Conservation (phyloP, 2,888 invertebrate species). For the Chirona hameri region DNA sequence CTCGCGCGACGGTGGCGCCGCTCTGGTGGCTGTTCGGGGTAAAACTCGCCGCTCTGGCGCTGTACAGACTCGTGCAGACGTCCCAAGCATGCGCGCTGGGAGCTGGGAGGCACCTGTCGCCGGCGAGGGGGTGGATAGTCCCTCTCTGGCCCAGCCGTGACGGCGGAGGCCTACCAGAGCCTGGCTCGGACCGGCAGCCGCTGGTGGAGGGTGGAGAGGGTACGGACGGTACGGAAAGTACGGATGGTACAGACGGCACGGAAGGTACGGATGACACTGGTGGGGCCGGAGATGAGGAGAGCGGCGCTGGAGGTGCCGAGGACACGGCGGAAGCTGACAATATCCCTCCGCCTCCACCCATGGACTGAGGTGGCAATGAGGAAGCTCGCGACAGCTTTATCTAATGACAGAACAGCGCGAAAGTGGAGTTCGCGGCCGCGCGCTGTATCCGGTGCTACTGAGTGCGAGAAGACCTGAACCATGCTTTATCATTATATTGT, state of each 20-base stretch:
- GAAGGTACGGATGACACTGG: not conserved
- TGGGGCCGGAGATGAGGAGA: not conserved
- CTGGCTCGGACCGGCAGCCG: not conserved
- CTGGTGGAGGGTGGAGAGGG: not conserved
- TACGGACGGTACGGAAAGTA: not conserved
- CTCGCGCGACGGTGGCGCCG: not conserved
- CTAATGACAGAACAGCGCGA: no score
- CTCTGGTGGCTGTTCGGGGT: not conserved
- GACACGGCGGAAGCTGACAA: not conserved
- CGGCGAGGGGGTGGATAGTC: not conserved
- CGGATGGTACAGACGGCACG: not conserved
- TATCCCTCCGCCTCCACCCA: not conserved
- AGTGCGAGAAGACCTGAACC: no score
- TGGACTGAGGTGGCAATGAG: not conserved
- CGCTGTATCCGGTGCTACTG: no score
- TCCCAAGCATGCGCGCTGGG: not conserved
- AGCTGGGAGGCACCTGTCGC: not conserved
- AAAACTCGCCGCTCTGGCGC: not conserved
- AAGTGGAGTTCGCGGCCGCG: no score
- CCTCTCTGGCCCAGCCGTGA: not conserved
- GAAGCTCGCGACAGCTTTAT: no score
- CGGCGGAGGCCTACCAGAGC: not conserved
- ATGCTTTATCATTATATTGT: no score
- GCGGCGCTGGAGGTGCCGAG: not conserved
- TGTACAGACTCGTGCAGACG: slow-evolving; percentile 10